Conservation (phyloP, 37 sponge, comb jelly and placozoan species). For the Hexactinellida sp. region DNA sequence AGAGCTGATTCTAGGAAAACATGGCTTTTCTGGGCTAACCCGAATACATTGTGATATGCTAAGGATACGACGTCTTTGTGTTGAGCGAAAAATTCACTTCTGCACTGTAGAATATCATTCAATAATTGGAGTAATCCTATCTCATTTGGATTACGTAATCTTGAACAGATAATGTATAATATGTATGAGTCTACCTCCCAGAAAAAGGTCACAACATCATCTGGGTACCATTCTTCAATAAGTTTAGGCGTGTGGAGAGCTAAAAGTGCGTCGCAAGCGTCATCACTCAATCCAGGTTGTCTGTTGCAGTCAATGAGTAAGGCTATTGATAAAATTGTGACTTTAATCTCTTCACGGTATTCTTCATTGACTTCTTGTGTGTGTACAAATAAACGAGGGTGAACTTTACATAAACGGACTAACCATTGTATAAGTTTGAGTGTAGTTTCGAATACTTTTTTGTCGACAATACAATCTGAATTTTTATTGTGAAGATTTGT, state of each 20-base stretch:
- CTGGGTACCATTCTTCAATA: not conserved
- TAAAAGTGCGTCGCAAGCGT: not conserved
- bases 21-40: slow-evolving; percentile 5
- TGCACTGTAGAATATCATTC: not conserved
- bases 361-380: not conserved
- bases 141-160: not conserved
- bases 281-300: not conserved
- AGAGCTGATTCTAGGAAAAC: slow-evolving; percentile 3
- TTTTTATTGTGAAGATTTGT: not conserved
- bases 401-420: not conserved
- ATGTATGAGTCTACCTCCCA: slow-evolving; percentile 13
- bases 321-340: not conserved
- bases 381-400: not conserved
- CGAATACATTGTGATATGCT: not conserved
- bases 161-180: not conserved
- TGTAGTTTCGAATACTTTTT: not conserved
- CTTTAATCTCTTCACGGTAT: slow-evolving; percentile 5
- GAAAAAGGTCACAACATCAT: not conserved
- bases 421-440: slow-evolving; percentile 3
- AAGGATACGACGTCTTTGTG: not conserved
- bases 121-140: not conserved
- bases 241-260: not conserved
- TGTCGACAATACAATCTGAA: not conserved
- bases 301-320: not conserved
- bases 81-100: not conserved